These are phyloP conservation scores for Cataglyphis albicans DNA, from an alignment of 2,888 invertebrate species.

Conservation along the genomic window DNA sequence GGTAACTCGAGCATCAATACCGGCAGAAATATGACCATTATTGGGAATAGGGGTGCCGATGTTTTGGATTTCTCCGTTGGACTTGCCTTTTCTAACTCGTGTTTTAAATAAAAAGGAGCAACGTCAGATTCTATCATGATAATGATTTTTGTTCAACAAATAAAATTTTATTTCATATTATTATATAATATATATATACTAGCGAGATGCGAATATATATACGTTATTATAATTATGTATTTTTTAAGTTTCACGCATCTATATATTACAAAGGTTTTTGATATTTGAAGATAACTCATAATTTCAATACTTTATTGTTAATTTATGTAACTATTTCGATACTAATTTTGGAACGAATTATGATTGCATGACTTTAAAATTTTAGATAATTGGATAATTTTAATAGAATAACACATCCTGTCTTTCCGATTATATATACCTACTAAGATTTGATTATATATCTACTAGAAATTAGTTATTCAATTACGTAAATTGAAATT, in stretches of 20 bases:
- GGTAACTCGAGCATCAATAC: constrained; percentile 47
- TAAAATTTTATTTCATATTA: neutral
- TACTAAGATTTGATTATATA: constrained; percentile 40
- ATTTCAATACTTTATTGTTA: neutral
- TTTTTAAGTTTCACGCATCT: neutral
- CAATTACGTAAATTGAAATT: constrained; percentile 42
- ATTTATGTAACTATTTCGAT: constrained; percentile 6
- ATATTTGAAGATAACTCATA: neutral
- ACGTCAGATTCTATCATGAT: neutral
- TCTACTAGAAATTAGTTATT: constrained; percentile 45
- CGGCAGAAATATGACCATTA: neutral
- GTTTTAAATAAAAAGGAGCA: constrained; percentile 15
- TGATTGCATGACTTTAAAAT: neutral
- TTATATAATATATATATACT: neutral
- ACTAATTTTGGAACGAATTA: neutral
- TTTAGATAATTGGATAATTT: constrained; percentile 33
- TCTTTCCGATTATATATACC: constrained; percentile 24
- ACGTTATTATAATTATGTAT: neutral
- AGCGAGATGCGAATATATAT: neutral
- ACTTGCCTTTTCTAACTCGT: constrained; percentile 15
- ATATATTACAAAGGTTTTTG: neutral
- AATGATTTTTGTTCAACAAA: constrained; percentile 18
- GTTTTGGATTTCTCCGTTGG: neutral
- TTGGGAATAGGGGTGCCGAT: constrained; percentile 1
- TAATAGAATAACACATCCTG: neutral